These are phyloP conservation scores for Drosophila rufa DNA, from an alignment of 1,140 invertebrate genomes.

Conservation along the genomic window DNA sequence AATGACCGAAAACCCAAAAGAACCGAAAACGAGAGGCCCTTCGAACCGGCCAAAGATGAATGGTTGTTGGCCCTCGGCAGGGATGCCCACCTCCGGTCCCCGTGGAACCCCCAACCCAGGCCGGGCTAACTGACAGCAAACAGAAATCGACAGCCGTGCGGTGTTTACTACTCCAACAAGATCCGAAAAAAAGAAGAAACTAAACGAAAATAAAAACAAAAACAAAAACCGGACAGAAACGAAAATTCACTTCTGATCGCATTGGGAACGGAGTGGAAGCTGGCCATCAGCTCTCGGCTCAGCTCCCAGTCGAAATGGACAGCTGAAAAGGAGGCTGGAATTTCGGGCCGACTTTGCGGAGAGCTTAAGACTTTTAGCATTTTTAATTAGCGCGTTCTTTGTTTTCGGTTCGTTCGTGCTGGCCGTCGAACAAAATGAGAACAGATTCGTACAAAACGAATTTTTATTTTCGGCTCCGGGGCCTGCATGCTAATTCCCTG, in stretches of 20 bases:
- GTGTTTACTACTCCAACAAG: conserved; percentile 76
- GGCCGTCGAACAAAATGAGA: conserved; percentile 45
- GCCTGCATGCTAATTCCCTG: conserved; percentile 48
- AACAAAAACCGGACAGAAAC: conserved; percentile 33
- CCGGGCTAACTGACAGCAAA: conserved; percentile 70
- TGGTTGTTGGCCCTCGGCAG: conserved; percentile 63
- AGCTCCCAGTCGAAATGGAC: conserved; percentile 62
- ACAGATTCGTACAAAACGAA: conserved; percentile 57
- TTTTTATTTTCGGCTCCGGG: conserved; percentile 27
- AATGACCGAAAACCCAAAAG: conserved; percentile 42
- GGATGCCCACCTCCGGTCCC: conserved; percentile 14
- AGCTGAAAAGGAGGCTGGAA: conserved; percentile 83
- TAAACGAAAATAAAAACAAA: conserved; percentile 44
- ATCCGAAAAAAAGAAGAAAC: conserved; percentile 51
- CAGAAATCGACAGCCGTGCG: conserved; percentile 77
- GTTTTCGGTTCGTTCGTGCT: conserved; percentile 77
- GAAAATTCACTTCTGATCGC: conserved; percentile 61
- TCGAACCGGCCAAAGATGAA: conserved; percentile 81
- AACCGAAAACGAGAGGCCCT: conserved; percentile 46
- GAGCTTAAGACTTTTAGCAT: conserved; percentile 81
- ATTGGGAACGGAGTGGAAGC: conserved; percentile 65
- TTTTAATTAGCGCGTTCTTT: conserved; percentile 84
- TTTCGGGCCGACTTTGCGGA: conserved; percentile 51
- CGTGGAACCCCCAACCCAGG: not conserved
- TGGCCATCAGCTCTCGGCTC: conserved; percentile 47